Evolutionary conservation across 2,888 invertebrate species (phyloP), one percentile per base, ranked within the genome.

Genomic region (Thera britannica): DNA sequence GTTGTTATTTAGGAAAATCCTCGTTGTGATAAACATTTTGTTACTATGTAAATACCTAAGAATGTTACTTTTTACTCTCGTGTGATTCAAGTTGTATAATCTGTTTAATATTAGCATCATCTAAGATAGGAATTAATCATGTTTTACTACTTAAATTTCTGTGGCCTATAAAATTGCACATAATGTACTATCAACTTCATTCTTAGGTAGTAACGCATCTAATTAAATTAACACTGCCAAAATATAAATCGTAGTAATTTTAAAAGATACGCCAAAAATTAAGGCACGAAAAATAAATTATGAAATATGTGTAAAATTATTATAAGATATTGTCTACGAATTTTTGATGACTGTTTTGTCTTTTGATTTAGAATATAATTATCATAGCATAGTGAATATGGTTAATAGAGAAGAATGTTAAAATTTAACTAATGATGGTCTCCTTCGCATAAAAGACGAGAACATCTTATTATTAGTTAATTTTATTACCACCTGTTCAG

Each of bases 341-440:
- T 90, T 92, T 92, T 92, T 88, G 90, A 92, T 81, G 87, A 87
- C 86, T 87, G 85, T 90, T 90, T 89, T 89, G 86, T 87, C 87
- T 84, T 90, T 89, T 87, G 81, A 83, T 85, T 72, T 72, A 74
- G 72, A 66, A 5, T 67, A 70, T 72, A 23, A 23, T 23, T 23
- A 65, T 49, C 44, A 62, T 54, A 63, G 61, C 51, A 38, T 75
- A 79, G 72, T 61, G 64, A 83, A 83, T 82, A 76, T 69, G 73
- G 72, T 73, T 55, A 9, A 72, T 77, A 75, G 72, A 77, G 74
- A 76, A 77, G 77, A 78, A 82, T 83, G 84, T 88, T 85, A 88
- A 90, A 89, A 89, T 82, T 81, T 78, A 72, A 44, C 41, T 44
- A 82, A 72, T 77, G 77, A 77, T 78, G 77, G 76, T 74, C 72